Conservation (phyloP, 2,888 invertebrate species). For the Leucozona laternaria region DNA sequence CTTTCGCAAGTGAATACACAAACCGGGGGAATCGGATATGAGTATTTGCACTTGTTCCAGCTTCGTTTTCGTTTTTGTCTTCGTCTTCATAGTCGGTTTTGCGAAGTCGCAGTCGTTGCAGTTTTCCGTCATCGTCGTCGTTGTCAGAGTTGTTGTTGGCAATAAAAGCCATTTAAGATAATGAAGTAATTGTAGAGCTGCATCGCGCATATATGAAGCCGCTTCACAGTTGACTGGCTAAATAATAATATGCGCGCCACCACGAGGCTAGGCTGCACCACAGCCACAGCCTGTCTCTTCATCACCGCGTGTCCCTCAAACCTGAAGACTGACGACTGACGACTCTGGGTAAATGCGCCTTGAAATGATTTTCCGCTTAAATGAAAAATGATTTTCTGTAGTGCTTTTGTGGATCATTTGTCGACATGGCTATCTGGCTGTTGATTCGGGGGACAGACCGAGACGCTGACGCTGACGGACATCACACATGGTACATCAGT, state of each 20-base stretch:
- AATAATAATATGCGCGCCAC: constrained; percentile 69
- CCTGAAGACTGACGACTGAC: background rate
- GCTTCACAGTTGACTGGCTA: constrained; percentile 61
- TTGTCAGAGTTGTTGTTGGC: constrained; percentile 70
- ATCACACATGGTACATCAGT: constrained; percentile 48
- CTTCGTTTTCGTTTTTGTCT: background rate
- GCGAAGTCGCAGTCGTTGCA: constrained; percentile 28
- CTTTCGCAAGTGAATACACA: constrained; percentile 68
- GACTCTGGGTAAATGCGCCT: constrained; percentile 58
- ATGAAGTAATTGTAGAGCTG: constrained; percentile 73
- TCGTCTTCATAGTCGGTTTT: background rate
- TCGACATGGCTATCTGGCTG: constrained; percentile 37
- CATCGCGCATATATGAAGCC: constrained; percentile 34
- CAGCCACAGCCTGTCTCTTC: background rate
- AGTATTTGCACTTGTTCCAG: constrained; percentile 69
- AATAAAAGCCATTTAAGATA: constrained; percentile 76
- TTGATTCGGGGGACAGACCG: constrained; percentile 38
- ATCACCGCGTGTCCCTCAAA: constrained; percentile 3
- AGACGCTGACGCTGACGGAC: constrained; percentile 50
- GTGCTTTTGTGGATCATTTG: constrained; percentile 69
- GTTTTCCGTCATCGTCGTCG: constrained; percentile 70
- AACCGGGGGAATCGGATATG: constrained; percentile 68
- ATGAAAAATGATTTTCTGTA: constrained; percentile 70
- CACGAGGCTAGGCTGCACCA: background rate
- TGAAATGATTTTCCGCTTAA: constrained; percentile 74